phyloP scores from a whole-genome alignment of 1,140 invertebrate genomes.

The Chironomus striatipennis region DNA sequence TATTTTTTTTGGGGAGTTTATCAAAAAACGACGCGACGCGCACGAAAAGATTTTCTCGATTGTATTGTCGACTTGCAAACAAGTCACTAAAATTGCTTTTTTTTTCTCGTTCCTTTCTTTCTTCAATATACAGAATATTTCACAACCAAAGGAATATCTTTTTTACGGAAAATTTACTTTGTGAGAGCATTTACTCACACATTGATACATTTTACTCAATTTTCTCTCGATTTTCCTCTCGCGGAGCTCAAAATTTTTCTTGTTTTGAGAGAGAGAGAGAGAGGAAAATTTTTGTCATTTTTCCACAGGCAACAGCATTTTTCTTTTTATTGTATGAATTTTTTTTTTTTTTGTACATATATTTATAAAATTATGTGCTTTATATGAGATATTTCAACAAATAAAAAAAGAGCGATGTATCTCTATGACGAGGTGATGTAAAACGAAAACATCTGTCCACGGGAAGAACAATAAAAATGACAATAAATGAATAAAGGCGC shows the following conservation, averaged over 20 bases:
- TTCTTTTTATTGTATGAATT: too few species aligned
- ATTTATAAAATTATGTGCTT: too few species aligned
- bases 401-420: too few species aligned
- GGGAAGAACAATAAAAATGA: too few species aligned
- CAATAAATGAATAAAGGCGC: too few species aligned
- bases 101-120: background rate
- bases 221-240: background rate
- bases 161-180: background rate
- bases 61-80: conserved; percentile 10
- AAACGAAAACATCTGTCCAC: too few species aligned
- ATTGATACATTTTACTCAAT: background rate
- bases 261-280: background rate
- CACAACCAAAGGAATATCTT: background rate
- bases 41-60: conserved; percentile 2
- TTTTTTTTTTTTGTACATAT: too few species aligned
- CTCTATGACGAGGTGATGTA: too few species aligned
- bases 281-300: background rate
- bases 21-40: conserved; percentile 11
- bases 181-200: background rate
- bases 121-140: background rate
- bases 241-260: background rate
- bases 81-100: conserved; percentile 11
- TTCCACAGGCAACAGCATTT: too few species aligned
- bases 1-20: background rate
- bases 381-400: too few species aligned